Evolutionary conservation across 2,888 invertebrate genomes (phyloP), one percentile per base, ranked within the genome.

Genomic region (Diaperis boleti): DNA sequence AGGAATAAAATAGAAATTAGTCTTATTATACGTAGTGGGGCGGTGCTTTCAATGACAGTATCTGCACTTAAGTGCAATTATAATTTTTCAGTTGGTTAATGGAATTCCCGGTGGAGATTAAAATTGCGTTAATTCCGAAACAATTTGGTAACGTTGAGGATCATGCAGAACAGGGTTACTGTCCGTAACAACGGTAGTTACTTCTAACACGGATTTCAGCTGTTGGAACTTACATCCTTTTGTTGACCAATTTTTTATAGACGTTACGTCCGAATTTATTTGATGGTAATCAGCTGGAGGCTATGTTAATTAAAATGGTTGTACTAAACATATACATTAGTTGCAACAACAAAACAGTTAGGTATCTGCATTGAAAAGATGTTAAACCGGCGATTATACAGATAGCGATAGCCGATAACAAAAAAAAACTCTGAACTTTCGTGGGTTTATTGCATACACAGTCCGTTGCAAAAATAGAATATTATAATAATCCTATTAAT

Each of bases 1-100:
- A 52, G 52, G 13, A 52, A 37, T 50, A 50, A 52, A 52, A 52
- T 26, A 52, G 18, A 52, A 52, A 52, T 52, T 52, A 52, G 39
- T 52, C 22, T 20, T 52, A 39, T 52, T 52, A 39, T 52, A 52
- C 35, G 35, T 39, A n/a, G 26, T 29, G 15, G 39, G 52, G 52
- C 52, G 52, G 52, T 52, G 10, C 52, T 52, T n/a, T 4, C 39
- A 52, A 52, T 41, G 52, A 52, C 52, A 52, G 52, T 14, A 52
- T 35, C 49, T 49, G 20, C 20, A 49, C 49, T 49, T 49, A 49
- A 10, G 10, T 35, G 35, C 49, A 49, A 35, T 49, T 49, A 35
- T 11, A 7, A 26, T 52, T 52, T 41, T 52, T 26, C 8, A 8
- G 1, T 22, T 18, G 4, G 14, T 20, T 50, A 37, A 39, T 37